Conservation (phyloP, 2,113 vertebrate genomes). For the Tretioscincus oriximinensis region DNA sequence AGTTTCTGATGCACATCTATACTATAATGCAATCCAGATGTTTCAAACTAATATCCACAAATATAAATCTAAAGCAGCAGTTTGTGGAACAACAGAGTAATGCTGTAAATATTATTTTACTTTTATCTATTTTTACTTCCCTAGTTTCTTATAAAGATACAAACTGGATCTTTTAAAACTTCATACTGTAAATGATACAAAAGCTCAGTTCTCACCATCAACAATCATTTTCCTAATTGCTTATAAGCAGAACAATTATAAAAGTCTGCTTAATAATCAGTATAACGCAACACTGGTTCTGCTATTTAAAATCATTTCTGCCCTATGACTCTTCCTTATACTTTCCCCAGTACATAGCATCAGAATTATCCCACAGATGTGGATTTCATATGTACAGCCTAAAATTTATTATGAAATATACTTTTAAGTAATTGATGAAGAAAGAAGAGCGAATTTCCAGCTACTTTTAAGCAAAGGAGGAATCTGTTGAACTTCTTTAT, state of each 20-base stretch:
- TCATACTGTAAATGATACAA: not conserved
- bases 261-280: not conserved
- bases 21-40: too few relatives aligned
- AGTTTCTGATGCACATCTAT: too few relatives aligned
- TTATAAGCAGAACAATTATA: not conserved
- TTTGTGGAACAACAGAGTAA: not conserved
- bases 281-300: not conserved
- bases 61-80: too few relatives aligned
- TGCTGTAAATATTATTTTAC: not conserved
- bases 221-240: not conserved
- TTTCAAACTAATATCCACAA: too few relatives aligned
- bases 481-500: too few relatives aligned
- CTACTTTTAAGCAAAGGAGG: not conserved
- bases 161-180: not conserved
- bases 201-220: not conserved
- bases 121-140: not conserved
- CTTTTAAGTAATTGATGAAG: too few relatives aligned
- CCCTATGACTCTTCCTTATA: not conserved
- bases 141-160: not conserved
- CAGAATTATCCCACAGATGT: not conserved
- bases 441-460: not conserved
- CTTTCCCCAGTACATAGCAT: not conserved
- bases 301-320: not conserved
- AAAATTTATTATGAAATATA: not conserved
- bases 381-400: not conserved